A percentile compares a stretch with the other conserved stretches of the same genome.
Conservation (phyloP, 92 coral and sea anemone genomes). For the Parazoanthus darwini region DNA sequence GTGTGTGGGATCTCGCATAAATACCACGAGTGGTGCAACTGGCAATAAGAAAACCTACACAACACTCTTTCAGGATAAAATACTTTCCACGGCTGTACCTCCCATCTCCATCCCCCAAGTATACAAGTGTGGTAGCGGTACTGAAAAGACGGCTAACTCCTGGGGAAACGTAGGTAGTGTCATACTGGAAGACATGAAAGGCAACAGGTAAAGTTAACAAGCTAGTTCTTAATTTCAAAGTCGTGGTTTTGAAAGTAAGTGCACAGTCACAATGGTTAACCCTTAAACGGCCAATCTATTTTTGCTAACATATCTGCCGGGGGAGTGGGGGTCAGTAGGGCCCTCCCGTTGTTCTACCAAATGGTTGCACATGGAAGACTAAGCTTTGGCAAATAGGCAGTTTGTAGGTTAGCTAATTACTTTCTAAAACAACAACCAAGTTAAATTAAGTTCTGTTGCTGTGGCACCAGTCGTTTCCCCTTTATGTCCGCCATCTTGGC, state of each 20-base stretch:
- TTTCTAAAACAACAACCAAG: too few relatives aligned
- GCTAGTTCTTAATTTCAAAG: not conserved
- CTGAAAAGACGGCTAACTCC: not conserved
- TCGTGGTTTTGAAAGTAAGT: not conserved
- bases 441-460: too few relatives aligned
- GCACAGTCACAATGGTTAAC: not conserved
- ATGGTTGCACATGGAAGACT: too few relatives aligned
- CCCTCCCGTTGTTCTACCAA: too few relatives aligned
- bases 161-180: not conserved
- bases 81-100: not conserved
- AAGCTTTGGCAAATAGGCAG: too few relatives aligned
- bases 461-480: too few relatives aligned
- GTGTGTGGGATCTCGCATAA: not conserved
- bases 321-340: too few relatives aligned
- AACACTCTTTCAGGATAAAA: conserved; percentile 46
- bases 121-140: conserved; percentile 1
- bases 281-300: too few relatives aligned
- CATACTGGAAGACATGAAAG: conserved; percentile 1
- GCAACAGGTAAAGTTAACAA: not conserved
- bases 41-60: conserved; percentile 11
- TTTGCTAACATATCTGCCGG: too few relatives aligned
- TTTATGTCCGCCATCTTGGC: too few relatives aligned
- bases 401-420: too few relatives aligned
- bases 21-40: conserved; percentile 8
- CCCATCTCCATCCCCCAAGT: not conserved